Percentiles rank a stretch among this genome's conserved stretches.
phyloP scores from a whole-genome alignment of 2,797 vertebrate species.

The Phrynocephalus forsythii region DNA sequence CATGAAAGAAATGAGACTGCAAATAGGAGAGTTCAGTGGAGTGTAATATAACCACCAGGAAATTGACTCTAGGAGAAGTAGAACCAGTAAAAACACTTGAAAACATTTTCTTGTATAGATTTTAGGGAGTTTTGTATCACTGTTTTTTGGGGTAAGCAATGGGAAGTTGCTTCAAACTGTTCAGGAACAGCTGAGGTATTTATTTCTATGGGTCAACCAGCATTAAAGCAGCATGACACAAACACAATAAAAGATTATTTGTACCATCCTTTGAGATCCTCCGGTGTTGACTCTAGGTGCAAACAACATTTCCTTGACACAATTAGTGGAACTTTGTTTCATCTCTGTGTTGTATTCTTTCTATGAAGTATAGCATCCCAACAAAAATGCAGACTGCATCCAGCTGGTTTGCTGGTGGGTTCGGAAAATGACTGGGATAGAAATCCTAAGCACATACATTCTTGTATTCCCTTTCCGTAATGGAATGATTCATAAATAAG shows the following conservation, averaged over 20 bases:
- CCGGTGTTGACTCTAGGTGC: no score
- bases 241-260: background rate
- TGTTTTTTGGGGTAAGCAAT: background rate
- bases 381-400: background rate
- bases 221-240: background rate
- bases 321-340: background rate
- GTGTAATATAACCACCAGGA: background rate
- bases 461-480: constrained; percentile 30
- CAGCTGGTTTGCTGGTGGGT: background rate
- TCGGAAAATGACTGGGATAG: background rate
- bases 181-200: background rate
- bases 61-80: background rate
- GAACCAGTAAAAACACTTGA: background rate
- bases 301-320: background rate
- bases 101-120: background rate
- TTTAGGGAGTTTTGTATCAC: background rate
- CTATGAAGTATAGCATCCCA: background rate
- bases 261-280: no score
- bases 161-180: background rate
- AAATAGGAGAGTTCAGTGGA: background rate
- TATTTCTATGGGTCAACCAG: background rate
- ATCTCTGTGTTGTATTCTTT: background rate
- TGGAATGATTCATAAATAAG: constrained; percentile 39
- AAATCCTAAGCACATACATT: constrained; percentile 20
- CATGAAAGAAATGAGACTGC: constrained; percentile 25